Evolutionary conservation across 2,113 vertebrate species (phyloP), one percentile per base, ranked within the genome.

Genomic region (Tetrao urogallus): DNA sequence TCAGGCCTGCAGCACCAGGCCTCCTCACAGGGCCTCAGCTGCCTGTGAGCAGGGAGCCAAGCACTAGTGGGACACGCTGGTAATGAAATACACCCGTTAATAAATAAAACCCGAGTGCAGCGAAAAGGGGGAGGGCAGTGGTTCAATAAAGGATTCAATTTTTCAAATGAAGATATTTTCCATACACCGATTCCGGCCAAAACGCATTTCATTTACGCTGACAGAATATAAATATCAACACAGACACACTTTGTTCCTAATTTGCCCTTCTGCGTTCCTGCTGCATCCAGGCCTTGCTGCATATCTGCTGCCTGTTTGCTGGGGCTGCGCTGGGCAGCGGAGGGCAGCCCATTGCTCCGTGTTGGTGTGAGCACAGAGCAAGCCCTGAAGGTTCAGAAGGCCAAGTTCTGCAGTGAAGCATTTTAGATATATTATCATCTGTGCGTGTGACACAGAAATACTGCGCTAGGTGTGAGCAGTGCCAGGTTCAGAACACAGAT

Each of bases 141-240:
- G 92, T 63, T 82, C 66, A 57, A 40, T 88, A 70, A 93, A 70
- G 10, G 10, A 84, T 78, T 79, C 78, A 42, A 74, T 91, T 85
- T 94, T 91, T 76, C 1, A 88, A 95, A 93, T 86, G 38, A 88
- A 82, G 88, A 27, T 67, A 71, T 82, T 82, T 91, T 92, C 82
- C 70, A 47, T 45, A 52, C 8, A 64, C 34, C 0, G 1, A 40
- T 88, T 82, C 79, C 75, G 92, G 94, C 87, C 92, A 96, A 96
- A 89, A 89, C 22, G 20, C 52, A 91, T 88, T 94, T 94, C 47
- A 84, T 28, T 93, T 94, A 61, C 50, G 38, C 66, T 76, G 78
- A 57, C 11, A 60, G 87, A 89, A 89, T 88, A 91, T 71, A 94
- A 96, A 94, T 95, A 95, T 52, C 74, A 91, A 70, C 52, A 50